These are phyloP conservation scores for Crotalus viridis DNA, from an alignment of 2,113 vertebrate genomes.

Conservation along the genomic window DNA sequence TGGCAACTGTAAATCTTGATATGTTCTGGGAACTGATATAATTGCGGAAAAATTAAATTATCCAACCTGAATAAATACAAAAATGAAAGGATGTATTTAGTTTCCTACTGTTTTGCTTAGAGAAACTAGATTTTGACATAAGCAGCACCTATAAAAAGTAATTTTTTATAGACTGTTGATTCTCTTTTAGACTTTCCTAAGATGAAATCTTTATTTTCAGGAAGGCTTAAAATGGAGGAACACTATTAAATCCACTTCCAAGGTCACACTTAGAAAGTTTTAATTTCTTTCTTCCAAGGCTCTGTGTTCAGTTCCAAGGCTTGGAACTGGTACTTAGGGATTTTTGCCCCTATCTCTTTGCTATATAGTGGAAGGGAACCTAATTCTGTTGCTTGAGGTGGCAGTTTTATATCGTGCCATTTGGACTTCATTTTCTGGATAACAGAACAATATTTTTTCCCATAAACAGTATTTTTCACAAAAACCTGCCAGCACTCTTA, in stretches of 20 bases:
- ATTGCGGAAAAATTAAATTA: neutral
- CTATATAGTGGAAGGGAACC: slow-evolving; percentile 34
- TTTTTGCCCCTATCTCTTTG: slow-evolving; percentile 32
- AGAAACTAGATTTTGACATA: slow-evolving; percentile 18
- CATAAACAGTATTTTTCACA: neutral
- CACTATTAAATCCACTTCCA: slow-evolving; percentile 75
- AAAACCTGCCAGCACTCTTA: slow-evolving; percentile 12
- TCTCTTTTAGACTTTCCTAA: slow-evolving; percentile 61
- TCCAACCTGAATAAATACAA: neutral
- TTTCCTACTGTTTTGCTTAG: neutral
- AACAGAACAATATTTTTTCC: neutral
- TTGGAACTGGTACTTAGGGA: slow-evolving; percentile 59
- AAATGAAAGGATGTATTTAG: neutral
- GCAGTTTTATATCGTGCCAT: slow-evolving; percentile 27
- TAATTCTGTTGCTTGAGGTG: slow-evolving; percentile 41
- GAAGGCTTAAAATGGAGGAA: slow-evolving; percentile 66
- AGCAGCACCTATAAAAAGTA: slow-evolving; percentile 42
- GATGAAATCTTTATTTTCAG: slow-evolving; percentile 72
- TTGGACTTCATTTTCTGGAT: slow-evolving; percentile 8
- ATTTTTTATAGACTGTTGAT: slow-evolving; percentile 59
- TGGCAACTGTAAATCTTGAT: neutral
- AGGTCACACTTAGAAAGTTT: slow-evolving; percentile 72
- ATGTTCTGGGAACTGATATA: neutral
- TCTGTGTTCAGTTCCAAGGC: slow-evolving; percentile 61
- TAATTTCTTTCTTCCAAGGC: slow-evolving; percentile 68